Base-by-base conservation (phyloP, 92 coral and sea anemone genomes). In the Palythoa heliodiscus region DNA sequence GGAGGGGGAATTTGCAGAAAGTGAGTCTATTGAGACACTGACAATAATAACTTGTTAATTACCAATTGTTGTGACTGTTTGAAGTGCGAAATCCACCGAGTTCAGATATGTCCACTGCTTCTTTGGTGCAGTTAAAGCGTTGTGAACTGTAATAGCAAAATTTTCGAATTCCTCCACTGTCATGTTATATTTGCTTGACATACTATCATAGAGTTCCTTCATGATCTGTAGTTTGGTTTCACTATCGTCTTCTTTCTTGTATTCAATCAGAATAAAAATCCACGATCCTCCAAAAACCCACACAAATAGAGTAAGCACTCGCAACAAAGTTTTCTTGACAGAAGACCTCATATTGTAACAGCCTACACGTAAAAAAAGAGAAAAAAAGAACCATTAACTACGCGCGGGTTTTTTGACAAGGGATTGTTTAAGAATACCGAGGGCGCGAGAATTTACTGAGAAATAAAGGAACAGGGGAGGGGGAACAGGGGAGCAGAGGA, bases 51-150 rank as follows among this genome's bases (percentile, higher is more conserved):
- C 4, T 9, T 24, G 0, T 69, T 52, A 71, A 87, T 77, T 58
- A 90, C 92, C 92, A 54, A 90, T 83, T 0, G 92, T 90, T n/a
- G 90, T 90, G 1, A 87, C 57, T 25, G 90, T 74, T 48, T 90
- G 90, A 71, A 87, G 60, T 12, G 85, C 86, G 67, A 90, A 90
- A 3, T 70, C 77, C 8, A 77, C 23, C 7, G 87, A 69, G n/a
- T 1, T 54, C 10, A 5, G 3, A 71, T 76, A 87, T 23, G 40
- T 76, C 92, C 92, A 90, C 60, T 37, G 86, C 1, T 47, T 75
- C 8, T 24, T 83, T 1, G 87, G 82, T 37, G 50, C 48, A 19
- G 79, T 82, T 10, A 90, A 39, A 7, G 88, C 92, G 7, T 76
- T 85, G 38, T 82, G 70, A 1, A 83, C 90, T 19, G 75, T 37